Evolutionary conservation across 2,113 vertebrate species (phyloP), one percentile per base, ranked within the genome.

Genomic region (Brienomyrus brachyistius): DNA sequence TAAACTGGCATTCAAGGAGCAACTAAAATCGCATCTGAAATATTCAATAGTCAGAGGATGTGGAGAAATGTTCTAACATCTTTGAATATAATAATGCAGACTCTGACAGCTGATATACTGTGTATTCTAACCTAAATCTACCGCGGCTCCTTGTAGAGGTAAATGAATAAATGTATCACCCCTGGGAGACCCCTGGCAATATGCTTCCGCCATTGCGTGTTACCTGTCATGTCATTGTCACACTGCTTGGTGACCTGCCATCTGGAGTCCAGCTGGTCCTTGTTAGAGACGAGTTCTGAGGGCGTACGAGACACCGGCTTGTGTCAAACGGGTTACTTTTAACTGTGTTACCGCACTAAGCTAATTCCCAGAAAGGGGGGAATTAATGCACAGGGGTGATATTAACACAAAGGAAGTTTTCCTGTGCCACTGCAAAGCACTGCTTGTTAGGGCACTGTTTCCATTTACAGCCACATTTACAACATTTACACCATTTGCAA

Each of bases 151-250:
- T 87, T 56, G 54, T 40, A 87, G 40, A 56, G 31, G 40, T 59
- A 48, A n/a, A 87, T 87, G 86, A 87, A 54, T 35, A 56, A 40
- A 43, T 87, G 17, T 9, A 87, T 40, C 86, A 87, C 86, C 86
- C 86, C 86, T 10, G 86, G 86, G 86, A 87, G 51, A 59, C 6
- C 86, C 31, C 51, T 40, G 51, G 51, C 35, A 23, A 56, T 40
- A 56, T 40, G 56, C 21, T 66, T 62, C 62, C 87, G 62, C 87
- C 43, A 43, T n/a, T 47, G 51, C 43, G 87, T 88, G 87, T 88
- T 31, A 15, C 62, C 62, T 88, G 87, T 88, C 87, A 88, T 47
- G 87, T 88, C 87, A 88, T 59, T 88, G 87, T 88, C 87, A 88
- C 59, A 66, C 40, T 8, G 13, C 8, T 59, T 35, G 17, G 87